Evolutionary conservation across 2,113 vertebrate genomes (phyloP), one percentile per base, ranked within the genome.

Genomic region (Asarcornis scutulata): DNA sequence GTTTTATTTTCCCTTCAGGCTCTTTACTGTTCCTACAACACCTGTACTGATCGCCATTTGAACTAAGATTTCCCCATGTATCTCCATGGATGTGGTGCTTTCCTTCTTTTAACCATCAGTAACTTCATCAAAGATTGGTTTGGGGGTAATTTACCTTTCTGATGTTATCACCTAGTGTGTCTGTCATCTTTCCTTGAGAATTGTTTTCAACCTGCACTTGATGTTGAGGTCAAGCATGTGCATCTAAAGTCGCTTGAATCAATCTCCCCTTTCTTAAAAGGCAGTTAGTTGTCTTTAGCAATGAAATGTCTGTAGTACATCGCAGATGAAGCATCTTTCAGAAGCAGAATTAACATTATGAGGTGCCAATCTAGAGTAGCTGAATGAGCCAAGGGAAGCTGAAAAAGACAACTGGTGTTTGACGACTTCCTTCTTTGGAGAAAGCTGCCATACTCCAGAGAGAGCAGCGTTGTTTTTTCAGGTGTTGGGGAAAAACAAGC

Each of bases 391-490:
- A 56, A 13, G 18, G 71, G 52, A 83, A 71, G n/a, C 36, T 78
- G 80, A 29, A 81, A 83, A 77, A 83, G 38, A 40, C 66, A 26
- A 12, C 78, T 82, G 27, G 56, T 71, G n/a, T 17, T 55, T 91
- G 60, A 74, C 81, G 20, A 40, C 48, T 67, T 78, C 56, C 16
- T 50, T 75, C 17, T 63, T 72, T 58, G 59, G 56, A 91, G 64
- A 40, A 3, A 56, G 60, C n/a, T 55, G 36, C 42, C 64, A 9
- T 1, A 6, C 83, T 78, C 46, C 31, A 36, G 64, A 50, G n/a
- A 62, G 38, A 73, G 13, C 15, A 69, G 29, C 16, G 17, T 88
- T 7, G 21, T 83, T 93, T 95, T 92, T 67, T 86, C 42, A 78
- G 60, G 16, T 50, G 21, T 3, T 50, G 23, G 17, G 31, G 79